Evolutionary conservation across 2,888 invertebrate genomes (phyloP), one percentile per base, ranked within the genome.

Genomic region (Dascillus cervinus): DNA sequence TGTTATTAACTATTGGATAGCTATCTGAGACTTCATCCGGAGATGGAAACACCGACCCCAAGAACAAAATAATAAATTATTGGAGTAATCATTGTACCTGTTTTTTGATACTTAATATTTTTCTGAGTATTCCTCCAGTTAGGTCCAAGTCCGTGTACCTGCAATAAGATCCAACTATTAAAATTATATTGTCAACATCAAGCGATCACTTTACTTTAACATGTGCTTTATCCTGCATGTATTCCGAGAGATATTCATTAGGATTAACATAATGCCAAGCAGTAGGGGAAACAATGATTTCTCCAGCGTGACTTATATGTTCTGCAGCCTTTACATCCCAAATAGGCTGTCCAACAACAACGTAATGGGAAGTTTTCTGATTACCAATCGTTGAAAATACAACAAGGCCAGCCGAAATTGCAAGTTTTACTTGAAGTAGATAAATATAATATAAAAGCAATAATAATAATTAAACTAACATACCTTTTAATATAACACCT

Each of bases 201-300:
- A 12, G 6, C 5, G n/a, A n/a, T n/a, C 4, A 11, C 10, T 17
- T 11, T 12, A 72, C 56, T 44, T 70, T 69, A 1, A 69, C 70
- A 49, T 76, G 75, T 23, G 66, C 52, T 2, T 69, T 70, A 43
- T 75, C 73, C 0, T 68, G 64, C 38, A 70, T 62, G 1, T 65
- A 65, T 52, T 75, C 70, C 11, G 69, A 69, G 25, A 71, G 58
- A 48, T 77, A 79, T 43, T 78, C 76, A 9, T 67, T 70, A 6
- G 72, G 69, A 45, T 74, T 75, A 2, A 74, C 67, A 57, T 74
- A 75, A 41, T 67, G 68, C 72, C 76, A 77, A 5, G 73, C 73
- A 27, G 71, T 72, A 5, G 70, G 66, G 0, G 77, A 63, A 0
- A 77, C 71, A 1, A 79, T 52, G 11, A 78, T 75, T 37, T 79